These are phyloP conservation scores for Pogonocichla stellata DNA, from an alignment of 2,113 vertebrate species.

Conservation along the genomic window DNA sequence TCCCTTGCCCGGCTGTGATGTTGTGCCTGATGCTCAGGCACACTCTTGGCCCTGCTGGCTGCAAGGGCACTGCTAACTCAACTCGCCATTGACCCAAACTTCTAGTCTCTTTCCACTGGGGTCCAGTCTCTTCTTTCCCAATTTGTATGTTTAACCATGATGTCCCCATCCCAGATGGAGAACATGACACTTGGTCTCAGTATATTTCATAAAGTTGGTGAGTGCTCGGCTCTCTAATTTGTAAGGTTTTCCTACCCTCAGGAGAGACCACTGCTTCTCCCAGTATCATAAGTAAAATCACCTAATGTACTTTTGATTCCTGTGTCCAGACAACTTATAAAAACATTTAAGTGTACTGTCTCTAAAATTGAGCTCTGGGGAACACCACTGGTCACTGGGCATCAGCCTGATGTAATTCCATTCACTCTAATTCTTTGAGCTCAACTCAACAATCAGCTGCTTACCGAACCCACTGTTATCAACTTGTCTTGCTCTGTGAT, in stretches of 20 bases:
- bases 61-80: background rate
- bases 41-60: fast-evolving
- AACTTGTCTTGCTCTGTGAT: background rate
- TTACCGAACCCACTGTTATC: fast-evolving
- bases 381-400: background rate
- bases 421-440: background rate
- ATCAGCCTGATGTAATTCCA: background rate
- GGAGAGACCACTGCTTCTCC: background rate
- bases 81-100: background rate
- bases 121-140: background rate
- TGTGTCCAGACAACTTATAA: background rate
- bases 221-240: background rate
- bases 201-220: background rate
- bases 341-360: background rate
- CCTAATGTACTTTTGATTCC: background rate
- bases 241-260: background rate
- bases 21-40: background rate
- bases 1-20: fast-evolving
- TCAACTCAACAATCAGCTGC: background rate
- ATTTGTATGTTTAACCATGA: background rate
- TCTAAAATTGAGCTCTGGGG: background rate
- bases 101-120: background rate
- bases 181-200: background rate
- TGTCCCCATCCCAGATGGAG: background rate
- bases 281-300: background rate